Base-by-base conservation (phyloP, 1,140 invertebrate genomes). In the Elysia chlorotica region DNA sequence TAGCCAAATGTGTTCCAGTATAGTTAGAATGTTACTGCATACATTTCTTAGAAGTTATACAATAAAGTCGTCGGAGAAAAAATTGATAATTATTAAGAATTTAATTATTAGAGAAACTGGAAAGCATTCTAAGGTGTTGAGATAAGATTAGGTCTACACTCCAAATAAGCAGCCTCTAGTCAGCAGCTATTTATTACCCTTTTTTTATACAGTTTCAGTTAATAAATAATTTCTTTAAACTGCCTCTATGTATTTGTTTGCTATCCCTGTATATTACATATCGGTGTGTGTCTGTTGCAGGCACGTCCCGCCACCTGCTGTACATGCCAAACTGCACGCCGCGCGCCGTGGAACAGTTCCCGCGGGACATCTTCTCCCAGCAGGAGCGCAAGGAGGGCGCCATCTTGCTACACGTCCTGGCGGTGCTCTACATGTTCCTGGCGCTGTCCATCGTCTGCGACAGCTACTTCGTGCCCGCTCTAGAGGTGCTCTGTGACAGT, bases 301-400 rank as follows among this genome's bases (percentile, higher is more conserved):
- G n/a, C 37, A 31, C 35, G 10, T 75, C 78, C 23, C 56, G 79
- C 14, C 78, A 79, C 35, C 66, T 76, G 30, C 68, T 85, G 56
- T 68, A 71, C 83, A 74, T 85, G 65, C 70, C 84, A 54, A 89
- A 88, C 76, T 89, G 88, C 75, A 88, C 87, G n/a, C 88, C 88
- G 28, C 75, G 81, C 63, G 85, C 86, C 30, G 82, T 86, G 23
- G 87, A 82, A 65, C 78, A 83, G 73, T 86, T 86, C 66, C 88
- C 88, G 1, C n/a, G 65, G 6, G 87, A 86, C 75, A 6, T 79
- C 19, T 83, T 89, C 74, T 83, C 80, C 2, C 75, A 80, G 2
- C 67, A 83, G 48, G 83, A 88, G 68, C 73, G 87, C 21, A 71
- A 76, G 41, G 35, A 76, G 21, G 86, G 86, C 3, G 83, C 81